A percentile compares a stretch with the other conserved stretches of the same genome.
Conservation (phyloP, 2,888 invertebrate genomes). For the Hemithea aestivaria region DNA sequence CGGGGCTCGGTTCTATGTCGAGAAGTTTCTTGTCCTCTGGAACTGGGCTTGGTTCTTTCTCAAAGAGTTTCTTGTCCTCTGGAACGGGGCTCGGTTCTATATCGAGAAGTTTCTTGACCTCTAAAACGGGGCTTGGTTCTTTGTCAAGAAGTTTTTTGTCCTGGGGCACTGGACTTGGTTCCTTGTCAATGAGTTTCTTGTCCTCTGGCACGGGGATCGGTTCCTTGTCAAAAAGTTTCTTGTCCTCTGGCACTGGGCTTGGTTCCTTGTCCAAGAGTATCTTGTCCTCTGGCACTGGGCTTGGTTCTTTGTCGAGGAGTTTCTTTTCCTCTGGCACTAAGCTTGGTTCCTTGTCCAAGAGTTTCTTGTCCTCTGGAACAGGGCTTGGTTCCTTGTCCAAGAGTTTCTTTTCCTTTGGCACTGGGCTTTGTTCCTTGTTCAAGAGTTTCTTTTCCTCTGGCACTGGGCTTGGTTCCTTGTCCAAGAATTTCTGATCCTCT, state of each 20-base stretch:
- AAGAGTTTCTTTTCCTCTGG: conserved; percentile 5
- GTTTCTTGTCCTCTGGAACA: conserved; percentile 8
- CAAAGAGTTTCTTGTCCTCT: neutral
- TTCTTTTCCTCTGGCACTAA: neutral
- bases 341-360: neutral
- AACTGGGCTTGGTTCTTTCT: conserved; percentile 18
- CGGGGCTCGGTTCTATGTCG: conserved; percentile 7
- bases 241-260: conserved; percentile 2
- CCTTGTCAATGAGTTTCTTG: conserved; percentile 11
- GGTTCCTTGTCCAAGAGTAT: conserved; percentile 13
- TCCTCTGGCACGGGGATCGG: conserved; percentile 4
- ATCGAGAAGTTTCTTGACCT: neutral
- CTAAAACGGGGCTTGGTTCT: neutral
- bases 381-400: conserved; percentile 10
- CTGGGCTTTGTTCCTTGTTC: conserved; percentile 4
- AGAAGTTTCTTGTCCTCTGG: conserved; percentile 10
- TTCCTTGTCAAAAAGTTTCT: conserved; percentile 1
- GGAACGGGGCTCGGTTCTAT: neutral
- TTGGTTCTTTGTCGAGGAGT: neutral
- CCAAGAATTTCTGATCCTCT: conserved; percentile 4
- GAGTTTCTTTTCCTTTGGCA: conserved; percentile 4
- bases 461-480: conserved; percentile 13
- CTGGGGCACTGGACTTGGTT: conserved; percentile 1
- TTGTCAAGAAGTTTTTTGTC: neutral
- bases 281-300: neutral